phyloP scores from a whole-genome alignment of 92 coral and sea anemone species.

The Paragorgia papillata region DNA sequence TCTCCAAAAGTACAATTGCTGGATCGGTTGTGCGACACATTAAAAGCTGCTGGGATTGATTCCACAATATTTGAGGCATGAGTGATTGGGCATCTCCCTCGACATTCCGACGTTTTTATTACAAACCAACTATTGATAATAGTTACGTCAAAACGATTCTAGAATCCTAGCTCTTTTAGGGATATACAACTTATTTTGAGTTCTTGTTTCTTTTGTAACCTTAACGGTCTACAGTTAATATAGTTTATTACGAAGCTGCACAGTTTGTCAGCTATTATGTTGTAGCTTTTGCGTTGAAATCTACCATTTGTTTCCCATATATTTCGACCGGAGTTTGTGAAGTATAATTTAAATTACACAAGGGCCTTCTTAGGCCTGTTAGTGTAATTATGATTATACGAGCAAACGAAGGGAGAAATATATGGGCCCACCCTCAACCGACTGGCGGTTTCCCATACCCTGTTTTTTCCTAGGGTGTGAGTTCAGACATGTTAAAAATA shows the following conservation, averaged over 20 bases:
- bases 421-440: constrained; percentile 23
- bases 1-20: constrained; percentile 56
- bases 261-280: background rate
- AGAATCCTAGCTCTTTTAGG: no score
- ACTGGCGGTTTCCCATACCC: constrained; percentile 8
- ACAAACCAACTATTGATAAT: constrained; percentile 29
- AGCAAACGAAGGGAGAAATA: constrained; percentile 40
- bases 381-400: constrained; percentile 37
- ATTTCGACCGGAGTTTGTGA: constrained; percentile 35
- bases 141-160: background rate
- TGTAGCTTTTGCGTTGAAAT: constrained; percentile 22
- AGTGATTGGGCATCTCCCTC: constrained; percentile 32
- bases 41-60: constrained; percentile 62
- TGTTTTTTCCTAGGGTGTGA: background rate
- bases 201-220: background rate
- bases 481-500: constrained; percentile 9
- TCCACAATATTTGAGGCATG: constrained; percentile 53
- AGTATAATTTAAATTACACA: constrained; percentile 32
- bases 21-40: constrained; percentile 63
- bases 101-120: constrained; percentile 37
- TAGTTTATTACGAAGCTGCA: background rate
- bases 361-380: constrained; percentile 14
- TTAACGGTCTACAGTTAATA: background rate
- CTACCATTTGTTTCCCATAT: constrained; percentile 45
- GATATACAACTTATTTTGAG: background rate